phyloP scores from a whole-genome alignment of 2,113 vertebrate genomes.

The Misgurnus anguillicaudatus region DNA sequence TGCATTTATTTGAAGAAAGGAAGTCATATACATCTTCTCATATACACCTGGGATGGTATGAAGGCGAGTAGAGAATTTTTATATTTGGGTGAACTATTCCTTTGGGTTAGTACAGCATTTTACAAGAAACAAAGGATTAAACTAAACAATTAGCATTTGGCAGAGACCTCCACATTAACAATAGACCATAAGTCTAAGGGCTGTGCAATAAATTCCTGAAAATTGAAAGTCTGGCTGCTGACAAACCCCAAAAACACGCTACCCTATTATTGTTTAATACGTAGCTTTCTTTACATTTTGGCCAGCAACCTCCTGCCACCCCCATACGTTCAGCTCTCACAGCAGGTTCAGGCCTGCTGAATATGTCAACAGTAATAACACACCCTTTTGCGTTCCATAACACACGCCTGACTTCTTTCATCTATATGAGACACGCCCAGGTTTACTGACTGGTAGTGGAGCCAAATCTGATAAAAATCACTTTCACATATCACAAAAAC shows the following conservation, averaged over 20 bases:
- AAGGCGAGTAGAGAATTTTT: no score
- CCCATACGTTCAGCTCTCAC: neutral
- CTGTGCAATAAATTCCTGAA: neutral
- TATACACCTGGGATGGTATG: no score
- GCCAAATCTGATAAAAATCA: conserved; percentile 23
- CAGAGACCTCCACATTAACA: neutral
- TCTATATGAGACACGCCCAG: conserved; percentile 54
- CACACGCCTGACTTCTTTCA: conserved; percentile 25
- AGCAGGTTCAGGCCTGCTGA: conserved; percentile 56
- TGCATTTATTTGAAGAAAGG: no score
- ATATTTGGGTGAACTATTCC: no score
- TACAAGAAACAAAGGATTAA: neutral
- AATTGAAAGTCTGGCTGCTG: neutral
- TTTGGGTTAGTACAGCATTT: neutral
- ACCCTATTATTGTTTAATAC: neutral
- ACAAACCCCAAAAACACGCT: neutral
- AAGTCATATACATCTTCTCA: no score
- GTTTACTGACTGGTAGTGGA: conserved; percentile 14
- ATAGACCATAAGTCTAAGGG: neutral
- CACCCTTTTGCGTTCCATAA: conserved; percentile 37
- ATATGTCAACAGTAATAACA: conserved; percentile 26
- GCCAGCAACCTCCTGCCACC: neutral
- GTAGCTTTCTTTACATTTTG: neutral
- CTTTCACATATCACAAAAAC: conserved; percentile 22
- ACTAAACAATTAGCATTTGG: neutral